Percentiles rank a stretch among this genome's conserved stretches.
phyloP scores from a whole-genome alignment of 2,888 invertebrate genomes.

The Pelosia muscerda region DNA sequence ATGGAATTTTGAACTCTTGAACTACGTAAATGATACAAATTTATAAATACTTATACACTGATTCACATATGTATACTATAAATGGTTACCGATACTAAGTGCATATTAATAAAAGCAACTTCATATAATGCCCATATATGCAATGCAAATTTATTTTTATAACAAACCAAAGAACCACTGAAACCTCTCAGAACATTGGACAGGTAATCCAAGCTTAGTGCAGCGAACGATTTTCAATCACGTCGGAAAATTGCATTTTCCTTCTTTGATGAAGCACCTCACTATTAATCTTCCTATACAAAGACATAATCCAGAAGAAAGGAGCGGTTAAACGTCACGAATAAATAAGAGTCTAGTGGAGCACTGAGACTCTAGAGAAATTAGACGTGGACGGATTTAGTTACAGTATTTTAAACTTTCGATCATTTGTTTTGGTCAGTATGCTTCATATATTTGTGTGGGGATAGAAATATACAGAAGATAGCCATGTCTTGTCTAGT shows the following conservation, averaged over 20 bases:
- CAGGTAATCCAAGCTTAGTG: conserved; percentile 39
- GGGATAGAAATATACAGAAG: background rate
- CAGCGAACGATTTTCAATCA: conserved; percentile 51
- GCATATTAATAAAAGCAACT: background rate
- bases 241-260: conserved; percentile 51
- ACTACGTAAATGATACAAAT: too few species aligned
- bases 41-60: too few species aligned
- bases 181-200: conserved; percentile 24
- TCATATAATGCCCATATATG: background rate
- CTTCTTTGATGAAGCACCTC: conserved; percentile 54
- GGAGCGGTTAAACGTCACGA: conserved; percentile 46
- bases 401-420: background rate
- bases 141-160: conserved; percentile 6
- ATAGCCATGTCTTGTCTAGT: background rate
- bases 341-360: conserved; percentile 43
- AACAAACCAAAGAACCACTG: conserved; percentile 22
- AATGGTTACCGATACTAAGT: background rate
- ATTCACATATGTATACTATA: too few species aligned
- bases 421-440: background rate
- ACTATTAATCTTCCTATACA: conserved; percentile 54
- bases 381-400: background rate
- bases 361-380: conserved; percentile 37
- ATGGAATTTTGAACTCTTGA: too few species aligned
- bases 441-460: background rate
- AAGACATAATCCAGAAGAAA: conserved; percentile 51